Conservation (phyloP, 2,113 vertebrate genomes). For the Trogon surrucura region DNA sequence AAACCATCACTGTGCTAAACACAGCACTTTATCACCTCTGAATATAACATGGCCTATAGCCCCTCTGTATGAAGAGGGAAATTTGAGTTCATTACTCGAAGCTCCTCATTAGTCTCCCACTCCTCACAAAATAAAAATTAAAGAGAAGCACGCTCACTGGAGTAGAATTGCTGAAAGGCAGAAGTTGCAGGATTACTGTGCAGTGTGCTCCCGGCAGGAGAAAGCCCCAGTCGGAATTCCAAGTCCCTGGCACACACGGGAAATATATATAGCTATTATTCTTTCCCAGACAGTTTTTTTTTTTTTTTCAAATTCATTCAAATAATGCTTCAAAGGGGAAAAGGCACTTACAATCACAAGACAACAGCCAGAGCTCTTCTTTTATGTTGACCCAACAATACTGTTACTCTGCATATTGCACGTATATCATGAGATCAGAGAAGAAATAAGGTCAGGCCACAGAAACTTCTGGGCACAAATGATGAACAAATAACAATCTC, state of each 20-base stretch:
- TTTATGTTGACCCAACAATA: not conserved
- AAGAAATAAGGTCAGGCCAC: not conserved
- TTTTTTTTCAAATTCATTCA: not conserved
- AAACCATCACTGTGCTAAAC: not conserved
- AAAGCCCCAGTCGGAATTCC: not conserved
- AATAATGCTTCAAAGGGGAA: not conserved
- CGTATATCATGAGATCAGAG: not conserved
- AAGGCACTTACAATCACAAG: not conserved
- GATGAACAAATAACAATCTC: not conserved
- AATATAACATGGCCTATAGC: not conserved
- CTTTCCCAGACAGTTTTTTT: not conserved
- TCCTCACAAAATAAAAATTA: not conserved
- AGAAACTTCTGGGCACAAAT: not conserved
- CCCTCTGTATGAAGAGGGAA: not conserved
- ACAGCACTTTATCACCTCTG: not conserved
- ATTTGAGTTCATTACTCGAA: not conserved
- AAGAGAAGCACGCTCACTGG: not conserved
- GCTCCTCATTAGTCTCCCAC: not conserved
- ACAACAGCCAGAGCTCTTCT: not conserved
- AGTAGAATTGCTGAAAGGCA: not conserved
- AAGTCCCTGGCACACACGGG: not conserved
- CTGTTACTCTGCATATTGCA: not conserved
- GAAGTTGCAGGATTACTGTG: not conserved
- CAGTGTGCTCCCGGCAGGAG: not conserved
- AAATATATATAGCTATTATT: not conserved